These are phyloP conservation scores for Archegozetes longisetosus DNA, from an alignment of 1,140 invertebrate genomes.

Conservation along the genomic window DNA sequence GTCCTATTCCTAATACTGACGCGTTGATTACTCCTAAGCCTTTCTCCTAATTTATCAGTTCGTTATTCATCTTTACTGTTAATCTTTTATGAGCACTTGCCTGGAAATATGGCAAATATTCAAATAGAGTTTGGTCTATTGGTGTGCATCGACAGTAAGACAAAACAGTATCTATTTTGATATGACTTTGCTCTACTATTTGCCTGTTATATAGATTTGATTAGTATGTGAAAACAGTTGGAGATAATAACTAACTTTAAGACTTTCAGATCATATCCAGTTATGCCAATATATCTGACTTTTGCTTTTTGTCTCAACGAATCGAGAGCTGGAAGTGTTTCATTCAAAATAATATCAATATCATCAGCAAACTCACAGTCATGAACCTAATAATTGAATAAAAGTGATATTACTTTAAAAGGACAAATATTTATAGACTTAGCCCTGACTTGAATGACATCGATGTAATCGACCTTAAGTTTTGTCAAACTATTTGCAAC, in stretches of 20 bases:
- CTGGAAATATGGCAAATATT: slow-evolving; percentile 57
- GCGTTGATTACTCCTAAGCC: slow-evolving; percentile 67
- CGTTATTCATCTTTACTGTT: slow-evolving; percentile 5
- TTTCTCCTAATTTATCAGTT: slow-evolving; percentile 37
- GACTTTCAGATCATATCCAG: slow-evolving; percentile 61
- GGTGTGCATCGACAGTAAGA: slow-evolving; percentile 62
- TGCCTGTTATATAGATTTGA: slow-evolving; percentile 29
- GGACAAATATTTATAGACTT: slow-evolving; percentile 1
- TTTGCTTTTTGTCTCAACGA: slow-evolving; percentile 55
- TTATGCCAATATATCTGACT: slow-evolving; percentile 64
- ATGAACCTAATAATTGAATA: slow-evolving; percentile 46
- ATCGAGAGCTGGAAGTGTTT: slow-evolving; percentile 65
- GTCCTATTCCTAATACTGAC: slow-evolving; percentile 56
- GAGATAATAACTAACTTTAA: slow-evolving; percentile 37
- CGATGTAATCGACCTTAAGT: slow-evolving; percentile 63
- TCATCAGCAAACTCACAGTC: slow-evolving; percentile 74
- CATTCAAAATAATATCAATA: slow-evolving; percentile 57
- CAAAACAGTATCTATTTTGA: slow-evolving; percentile 52
- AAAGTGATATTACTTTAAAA: slow-evolving; percentile 20
- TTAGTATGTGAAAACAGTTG: neutral
- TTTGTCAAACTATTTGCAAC: slow-evolving; percentile 57
- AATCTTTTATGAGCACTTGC: slow-evolving; percentile 30
- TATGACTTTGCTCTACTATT: slow-evolving; percentile 45
- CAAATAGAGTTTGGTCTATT: slow-evolving; percentile 52
- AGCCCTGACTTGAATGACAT: slow-evolving; percentile 58